A percentile compares a stretch with the other conserved stretches of the same genome.
phyloP scores from a whole-genome alignment of 2,888 invertebrate species.

The Myopa testacea region DNA sequence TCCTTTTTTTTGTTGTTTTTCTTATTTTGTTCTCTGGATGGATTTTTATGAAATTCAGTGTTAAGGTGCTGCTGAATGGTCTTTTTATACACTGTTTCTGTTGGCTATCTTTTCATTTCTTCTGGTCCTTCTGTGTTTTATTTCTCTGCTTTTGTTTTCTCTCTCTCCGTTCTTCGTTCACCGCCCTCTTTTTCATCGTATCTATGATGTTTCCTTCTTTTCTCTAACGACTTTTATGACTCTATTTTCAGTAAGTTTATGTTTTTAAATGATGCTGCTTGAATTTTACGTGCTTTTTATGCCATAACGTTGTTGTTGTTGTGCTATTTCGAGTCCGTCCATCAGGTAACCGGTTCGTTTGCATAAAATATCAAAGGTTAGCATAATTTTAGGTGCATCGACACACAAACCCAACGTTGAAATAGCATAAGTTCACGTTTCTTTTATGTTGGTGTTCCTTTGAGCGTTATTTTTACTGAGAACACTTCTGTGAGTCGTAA shows the following conservation, averaged over 20 bases:
- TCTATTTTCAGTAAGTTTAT: conserved; percentile 34
- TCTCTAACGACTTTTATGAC: conserved; percentile 28
- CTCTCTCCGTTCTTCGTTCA: background rate
- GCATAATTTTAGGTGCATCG: conserved; percentile 24
- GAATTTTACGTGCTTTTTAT: conserved; percentile 28
- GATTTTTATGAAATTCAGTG: background rate
- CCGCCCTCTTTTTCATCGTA: background rate
- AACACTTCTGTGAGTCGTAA: too few species aligned
- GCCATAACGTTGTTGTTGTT: conserved; percentile 18
- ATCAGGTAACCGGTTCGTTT: conserved; percentile 26
- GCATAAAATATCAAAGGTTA: conserved; percentile 28
- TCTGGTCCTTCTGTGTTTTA: background rate
- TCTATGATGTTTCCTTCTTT: conserved; percentile 2
- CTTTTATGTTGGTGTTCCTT: too few species aligned
- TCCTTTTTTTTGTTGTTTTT: background rate
- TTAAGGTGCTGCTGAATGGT: background rate
- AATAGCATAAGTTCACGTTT: too few species aligned
- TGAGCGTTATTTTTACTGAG: too few species aligned
- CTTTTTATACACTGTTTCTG: background rate
- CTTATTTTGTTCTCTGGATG: background rate
- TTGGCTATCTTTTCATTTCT: background rate
- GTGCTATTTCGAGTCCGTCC: conserved; percentile 24
- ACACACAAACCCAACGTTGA: background rate
- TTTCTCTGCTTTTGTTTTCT: background rate
- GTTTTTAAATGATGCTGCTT: conserved; percentile 33